Evolutionary conservation across 2,113 vertebrate genomes (phyloP), one percentile per base, ranked within the genome.

Genomic region (Daubentonia madagascariensis): DNA sequence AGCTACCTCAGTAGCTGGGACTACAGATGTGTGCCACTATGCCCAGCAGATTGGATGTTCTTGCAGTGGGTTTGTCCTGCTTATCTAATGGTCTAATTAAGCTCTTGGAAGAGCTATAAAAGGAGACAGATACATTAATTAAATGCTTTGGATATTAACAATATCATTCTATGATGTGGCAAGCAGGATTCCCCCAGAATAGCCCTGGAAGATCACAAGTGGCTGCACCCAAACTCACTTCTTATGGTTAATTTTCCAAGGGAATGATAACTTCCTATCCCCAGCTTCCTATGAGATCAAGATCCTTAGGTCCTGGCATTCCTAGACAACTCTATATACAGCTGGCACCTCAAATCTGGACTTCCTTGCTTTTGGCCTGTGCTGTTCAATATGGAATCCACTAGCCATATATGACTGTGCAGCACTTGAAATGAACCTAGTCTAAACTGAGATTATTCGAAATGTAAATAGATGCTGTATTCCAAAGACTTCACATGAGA

Each of bases 71-170:
- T 91, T 50, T 4, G 35, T 96, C 48, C 43, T 87, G 17, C 73
- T 86, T 95, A 86, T 61, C 18, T 95, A 22, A 65, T 20, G 18
- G 22, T 91, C 16, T 87, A 90, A 86, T 63, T 80, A 65, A 70
- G 43, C 54, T 78, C 75, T 72, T 90, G 50, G 68, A 95, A 97
- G 63, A 85, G 12, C 8, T 54, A 73, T 17, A n/a, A 73, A 50
- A 79, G 22, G 28, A 52, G 70, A 76, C 2, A 93, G 68, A 79
- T 37, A 75, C 18, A 85, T 59, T 68, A 73, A 79, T 87, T 90
- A 95, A 96, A 48, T 79, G 11, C 20, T 95, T 95, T 79, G 45
- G 35, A 6, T 73, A 72, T n/a, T 86, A 95, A 61, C 54, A 88
- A 22, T 95, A 75, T 37, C 20, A 67, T 93, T 73, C 28, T 78